phyloP scores from a whole-genome alignment of 1,140 invertebrate genomes.

The Thereuonema tuberculata region DNA sequence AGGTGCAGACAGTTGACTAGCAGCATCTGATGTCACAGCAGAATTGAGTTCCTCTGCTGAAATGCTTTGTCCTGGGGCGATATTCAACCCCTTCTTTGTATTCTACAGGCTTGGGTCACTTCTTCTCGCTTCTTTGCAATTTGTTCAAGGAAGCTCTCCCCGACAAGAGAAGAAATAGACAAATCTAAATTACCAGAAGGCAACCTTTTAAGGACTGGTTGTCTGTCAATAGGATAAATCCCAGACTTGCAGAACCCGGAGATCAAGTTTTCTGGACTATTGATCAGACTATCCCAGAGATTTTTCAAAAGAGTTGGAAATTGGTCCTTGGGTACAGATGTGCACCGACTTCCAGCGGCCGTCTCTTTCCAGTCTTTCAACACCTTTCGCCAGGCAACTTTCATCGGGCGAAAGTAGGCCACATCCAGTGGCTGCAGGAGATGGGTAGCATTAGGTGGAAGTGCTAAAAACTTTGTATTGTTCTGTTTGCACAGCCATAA shows the following conservation, averaged over 20 bases:
- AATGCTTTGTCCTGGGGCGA: neutral
- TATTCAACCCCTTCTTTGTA: neutral
- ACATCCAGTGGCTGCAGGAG: constrained; percentile 33
- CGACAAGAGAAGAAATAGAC: neutral
- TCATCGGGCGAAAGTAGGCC: constrained; percentile 26
- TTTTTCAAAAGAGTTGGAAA: neutral
- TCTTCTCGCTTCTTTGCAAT: neutral
- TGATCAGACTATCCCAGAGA: neutral
- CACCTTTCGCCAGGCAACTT: constrained; percentile 22
- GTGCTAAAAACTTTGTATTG: constrained; percentile 16
- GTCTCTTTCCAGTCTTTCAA: neutral
- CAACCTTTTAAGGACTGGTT: neutral
- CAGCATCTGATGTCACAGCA: neutral
- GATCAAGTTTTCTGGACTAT: neutral
- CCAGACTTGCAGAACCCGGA: neutral
- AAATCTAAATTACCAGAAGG: neutral
- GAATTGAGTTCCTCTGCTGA: neutral
- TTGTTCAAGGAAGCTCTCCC: neutral
- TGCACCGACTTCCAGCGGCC: neutral
- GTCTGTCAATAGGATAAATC: neutral
- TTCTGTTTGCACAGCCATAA: constrained; percentile 9
- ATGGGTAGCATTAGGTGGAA: constrained; percentile 29
- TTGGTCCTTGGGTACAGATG: neutral
- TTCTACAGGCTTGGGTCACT: neutral
- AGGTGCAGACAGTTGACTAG: too few relatives aligned